Percentiles rank a stretch among this genome's conserved stretches.
These are phyloP conservation scores for Cynopterus brachyotis DNA, from an alignment of 2,113 vertebrate genomes.

Conservation along the genomic window DNA sequence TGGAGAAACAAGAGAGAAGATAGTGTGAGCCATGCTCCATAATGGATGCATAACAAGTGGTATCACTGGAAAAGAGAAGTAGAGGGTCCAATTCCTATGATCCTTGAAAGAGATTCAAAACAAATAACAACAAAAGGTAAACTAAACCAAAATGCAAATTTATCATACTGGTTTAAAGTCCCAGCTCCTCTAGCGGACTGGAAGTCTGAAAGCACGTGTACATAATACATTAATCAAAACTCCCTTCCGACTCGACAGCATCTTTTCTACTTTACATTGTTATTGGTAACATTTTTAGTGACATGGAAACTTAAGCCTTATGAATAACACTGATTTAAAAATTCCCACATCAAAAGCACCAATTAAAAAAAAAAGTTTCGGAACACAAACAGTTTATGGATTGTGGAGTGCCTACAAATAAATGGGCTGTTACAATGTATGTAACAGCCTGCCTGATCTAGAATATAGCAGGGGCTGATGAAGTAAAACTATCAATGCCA, in stretches of 20 bases:
- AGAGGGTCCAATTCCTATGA: neutral
- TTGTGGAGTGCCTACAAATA: neutral
- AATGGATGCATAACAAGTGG: neutral
- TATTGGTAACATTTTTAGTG: neutral
- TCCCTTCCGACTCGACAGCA: neutral
- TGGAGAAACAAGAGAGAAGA: neutral
- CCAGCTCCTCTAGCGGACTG: neutral
- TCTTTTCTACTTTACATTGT: neutral
- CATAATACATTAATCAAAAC: neutral
- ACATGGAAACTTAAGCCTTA: neutral
- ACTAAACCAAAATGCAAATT: neutral
- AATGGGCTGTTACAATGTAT: neutral
- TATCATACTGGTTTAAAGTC: neutral
- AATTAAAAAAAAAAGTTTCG: neutral
- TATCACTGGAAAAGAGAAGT: neutral
- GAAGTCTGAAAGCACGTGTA: neutral
- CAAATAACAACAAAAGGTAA: neutral
- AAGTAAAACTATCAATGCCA: neutral
- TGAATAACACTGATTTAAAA: neutral
- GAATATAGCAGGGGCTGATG: too few species aligned
- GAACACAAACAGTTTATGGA: neutral
- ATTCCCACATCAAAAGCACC: neutral
- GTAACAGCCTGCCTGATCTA: neutral
- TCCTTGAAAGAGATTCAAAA: neutral
- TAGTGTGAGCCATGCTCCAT: too few species aligned